A percentile compares a stretch with the other conserved stretches of the same genome.
Evolutionary conservation across 2,797 vertebrate genomes (phyloP).

Genomic region (Phaenicophaeus curvirostris): DNA sequence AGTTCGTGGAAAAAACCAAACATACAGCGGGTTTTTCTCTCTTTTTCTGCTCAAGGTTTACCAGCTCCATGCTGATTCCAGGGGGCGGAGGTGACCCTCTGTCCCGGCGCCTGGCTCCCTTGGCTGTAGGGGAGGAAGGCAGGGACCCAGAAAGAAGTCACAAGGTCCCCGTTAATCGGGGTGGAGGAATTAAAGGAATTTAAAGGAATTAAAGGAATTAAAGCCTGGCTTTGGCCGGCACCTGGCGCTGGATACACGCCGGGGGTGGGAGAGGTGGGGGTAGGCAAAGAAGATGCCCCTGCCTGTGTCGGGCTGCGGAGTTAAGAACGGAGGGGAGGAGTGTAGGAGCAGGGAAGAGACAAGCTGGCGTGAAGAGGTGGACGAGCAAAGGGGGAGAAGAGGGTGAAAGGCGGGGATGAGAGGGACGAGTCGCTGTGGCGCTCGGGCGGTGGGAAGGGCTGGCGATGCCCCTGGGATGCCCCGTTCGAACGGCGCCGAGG

Average conservation of each 20-base stretch:
- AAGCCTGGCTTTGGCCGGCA: neutral
- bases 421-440: neutral
- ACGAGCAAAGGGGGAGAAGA: neutral
- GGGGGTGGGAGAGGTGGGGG: neutral
- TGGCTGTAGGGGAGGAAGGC: too few species aligned
- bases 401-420: neutral
- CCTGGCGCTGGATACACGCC: neutral
- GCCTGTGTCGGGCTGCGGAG: neutral
- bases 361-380: neutral
- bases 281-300: neutral
- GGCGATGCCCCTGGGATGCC: neutral
- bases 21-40: accelerated
- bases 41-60: neutral
- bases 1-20: neutral
- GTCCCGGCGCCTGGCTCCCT: neutral
- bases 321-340: neutral
- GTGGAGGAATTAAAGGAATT: neutral
- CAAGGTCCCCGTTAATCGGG: neutral
- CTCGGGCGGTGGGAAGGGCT: neutral
- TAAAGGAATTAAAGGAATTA: too few species aligned
- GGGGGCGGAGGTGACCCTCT: neutral
- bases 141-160: too few species aligned
- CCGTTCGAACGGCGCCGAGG: slow-evolving; percentile 40
- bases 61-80: neutral
- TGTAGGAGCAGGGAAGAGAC: neutral